Percentiles rank a stretch among this genome's conserved stretches.
These are phyloP conservation scores for Lasius platythorax DNA, from an alignment of 2,888 invertebrate genomes.

Conservation along the genomic window DNA sequence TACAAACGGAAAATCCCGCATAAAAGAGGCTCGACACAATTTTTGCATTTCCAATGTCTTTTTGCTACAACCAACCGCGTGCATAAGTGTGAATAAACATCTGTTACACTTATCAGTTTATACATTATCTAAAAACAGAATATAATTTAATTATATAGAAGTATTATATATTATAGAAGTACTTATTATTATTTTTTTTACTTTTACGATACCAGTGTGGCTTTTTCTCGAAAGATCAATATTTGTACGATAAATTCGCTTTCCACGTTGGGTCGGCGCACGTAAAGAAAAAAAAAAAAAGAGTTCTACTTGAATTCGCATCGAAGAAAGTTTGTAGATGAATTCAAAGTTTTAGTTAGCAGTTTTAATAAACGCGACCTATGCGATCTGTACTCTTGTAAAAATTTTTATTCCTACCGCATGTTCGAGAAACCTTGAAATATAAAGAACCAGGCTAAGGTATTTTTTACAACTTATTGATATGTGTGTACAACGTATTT, in stretches of 20 bases:
- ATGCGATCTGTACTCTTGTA: neutral
- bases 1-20: neutral
- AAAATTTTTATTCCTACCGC: slow-evolving; percentile 1
- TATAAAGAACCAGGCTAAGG: neutral
- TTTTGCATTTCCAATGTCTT: slow-evolving; percentile 13
- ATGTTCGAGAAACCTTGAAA: slow-evolving; percentile 17
- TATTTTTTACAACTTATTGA: slow-evolving; percentile 7
- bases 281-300: neutral
- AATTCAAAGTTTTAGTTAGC: neutral
- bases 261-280: slow-evolving; percentile 1
- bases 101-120: slow-evolving; percentile 26
- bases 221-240: slow-evolving; percentile 13
- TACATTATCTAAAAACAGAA: slow-evolving; percentile 25
- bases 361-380: slow-evolving; percentile 35
- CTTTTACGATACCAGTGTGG: slow-evolving; percentile 48
- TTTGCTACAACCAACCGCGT: slow-evolving; percentile 11
- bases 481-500: neutral
- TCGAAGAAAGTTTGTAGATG: slow-evolving; percentile 22
- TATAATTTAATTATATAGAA: slow-evolving; percentile 37
- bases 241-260: slow-evolving; percentile 3
- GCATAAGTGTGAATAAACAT: slow-evolving; percentile 26
- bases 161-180: slow-evolving; percentile 30
- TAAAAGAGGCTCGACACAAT: slow-evolving; percentile 1
- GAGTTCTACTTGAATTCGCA: neutral
- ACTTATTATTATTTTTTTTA: slow-evolving; percentile 37